Base-by-base conservation (phyloP, 2,797 vertebrate genomes). In the Rhabdomys pumilio region DNA sequence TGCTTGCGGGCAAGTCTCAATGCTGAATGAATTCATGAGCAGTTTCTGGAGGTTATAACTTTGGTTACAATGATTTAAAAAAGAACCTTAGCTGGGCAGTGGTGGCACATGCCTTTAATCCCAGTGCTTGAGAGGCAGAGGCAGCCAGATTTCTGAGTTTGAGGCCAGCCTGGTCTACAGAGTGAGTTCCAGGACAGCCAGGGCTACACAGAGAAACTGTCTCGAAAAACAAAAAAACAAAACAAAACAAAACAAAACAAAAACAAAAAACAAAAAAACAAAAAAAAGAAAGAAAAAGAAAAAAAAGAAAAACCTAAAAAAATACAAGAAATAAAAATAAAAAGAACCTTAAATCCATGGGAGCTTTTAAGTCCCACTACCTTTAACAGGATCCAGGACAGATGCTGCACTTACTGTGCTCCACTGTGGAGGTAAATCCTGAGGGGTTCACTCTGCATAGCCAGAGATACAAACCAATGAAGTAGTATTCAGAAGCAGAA, bases 21-120 rank as follows among this genome's bases (percentile, higher is more conserved):
- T 77, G 31, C 50, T 76, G 26, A 83, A 92, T 75, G 24, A 95
- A 73, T 63, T 84, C 50, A 80, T 7, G 53, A 95, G 88, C 57
- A 94, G 14, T 29, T 93, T 29, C 75, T 81, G 31, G 41, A 67
- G 44, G 38, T 61, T 86, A 34, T 94, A 41, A 92, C 15, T 84
- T 69, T 85, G 59, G 53, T 95, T 91, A 95, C 26, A 63, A 81
- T 76, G 53, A 67, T 31, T 20, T 65, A 85, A 44, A 81, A 93
- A 89, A 84, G 24, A 53, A 81, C 38, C 47, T 92, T 59, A 93
- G 50, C 10, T 2, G 10, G 50, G 50, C 50, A 10, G 50, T 50
- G 50, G 50, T 50, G 50, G 50, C 10, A 10, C 50, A 50, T 1
- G 10, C 50, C 50, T 50, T 50, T 50, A 50, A 50, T 50, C 50